A percentile compares a stretch with the other conserved stretches of the same genome.
phyloP scores from a whole-genome alignment of 2,113 vertebrate species.

The Callopanchax toddi region DNA sequence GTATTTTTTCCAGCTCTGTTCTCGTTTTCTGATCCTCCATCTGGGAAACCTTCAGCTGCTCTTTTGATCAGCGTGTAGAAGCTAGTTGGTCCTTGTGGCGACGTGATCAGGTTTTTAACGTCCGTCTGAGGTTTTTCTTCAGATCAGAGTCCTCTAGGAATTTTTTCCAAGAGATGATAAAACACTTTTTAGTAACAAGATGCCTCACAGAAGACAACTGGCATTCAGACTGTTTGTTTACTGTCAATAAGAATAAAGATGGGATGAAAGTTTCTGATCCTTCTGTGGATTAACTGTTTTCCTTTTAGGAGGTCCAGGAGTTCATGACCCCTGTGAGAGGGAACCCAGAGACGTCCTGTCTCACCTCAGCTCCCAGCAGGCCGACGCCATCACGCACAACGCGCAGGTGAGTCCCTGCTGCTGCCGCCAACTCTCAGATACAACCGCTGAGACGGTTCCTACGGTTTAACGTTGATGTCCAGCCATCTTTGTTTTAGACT shows the following conservation, averaged over 20 bases:
- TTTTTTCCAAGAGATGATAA: background rate
- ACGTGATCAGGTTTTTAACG: background rate
- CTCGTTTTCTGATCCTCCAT: background rate
- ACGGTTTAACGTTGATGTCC: too few relatives aligned
- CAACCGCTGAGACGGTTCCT: too few relatives aligned
- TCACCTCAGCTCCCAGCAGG: constrained; percentile 86
- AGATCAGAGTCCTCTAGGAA: background rate
- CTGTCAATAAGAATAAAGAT: background rate
- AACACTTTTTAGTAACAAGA: background rate
- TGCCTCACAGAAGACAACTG: background rate
- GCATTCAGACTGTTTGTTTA: background rate
- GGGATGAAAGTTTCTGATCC: background rate
- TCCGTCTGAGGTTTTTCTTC: background rate
- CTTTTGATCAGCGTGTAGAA: constrained; percentile 2
- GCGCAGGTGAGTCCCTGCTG: constrained; percentile 83
- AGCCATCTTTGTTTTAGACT: too few relatives aligned
- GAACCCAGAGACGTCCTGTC: constrained; percentile 88
- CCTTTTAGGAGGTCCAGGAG: constrained; percentile 87
- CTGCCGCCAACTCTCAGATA: background rate
- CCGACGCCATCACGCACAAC: constrained; percentile 91
- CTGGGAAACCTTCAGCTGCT: constrained; percentile 13
- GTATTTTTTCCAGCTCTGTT: background rate
- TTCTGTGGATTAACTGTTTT: background rate
- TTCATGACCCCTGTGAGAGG: constrained; percentile 92
- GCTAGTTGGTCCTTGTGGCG: background rate